Evolutionary conservation across 2,113 vertebrate genomes (phyloP).

Genomic region (Sakesphorus luctuosus): DNA sequence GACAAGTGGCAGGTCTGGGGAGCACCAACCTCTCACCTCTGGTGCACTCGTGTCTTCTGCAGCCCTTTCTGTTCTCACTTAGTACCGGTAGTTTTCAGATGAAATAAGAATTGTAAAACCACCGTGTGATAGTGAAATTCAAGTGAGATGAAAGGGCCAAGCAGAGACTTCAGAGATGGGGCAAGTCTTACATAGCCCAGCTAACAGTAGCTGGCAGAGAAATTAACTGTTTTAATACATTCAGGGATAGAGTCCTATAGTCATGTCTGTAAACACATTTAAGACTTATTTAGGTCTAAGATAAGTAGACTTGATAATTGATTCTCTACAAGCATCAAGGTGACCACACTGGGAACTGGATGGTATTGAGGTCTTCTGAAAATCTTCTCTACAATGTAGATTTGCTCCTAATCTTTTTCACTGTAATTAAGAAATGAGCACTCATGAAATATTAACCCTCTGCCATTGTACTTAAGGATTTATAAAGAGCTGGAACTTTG

Average conservation of each 20-base stretch:
- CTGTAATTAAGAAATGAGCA: background rate
- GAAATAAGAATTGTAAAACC: background rate
- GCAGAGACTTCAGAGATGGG: background rate
- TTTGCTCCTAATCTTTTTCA: background rate
- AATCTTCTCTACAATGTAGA: background rate
- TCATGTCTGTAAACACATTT: background rate
- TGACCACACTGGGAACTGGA: background rate
- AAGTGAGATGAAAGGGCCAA: background rate
- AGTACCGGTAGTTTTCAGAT: background rate
- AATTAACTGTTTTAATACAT: background rate
- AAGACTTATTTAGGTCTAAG: background rate
- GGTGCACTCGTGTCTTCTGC: background rate
- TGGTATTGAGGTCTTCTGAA: background rate
- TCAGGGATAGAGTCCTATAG: background rate
- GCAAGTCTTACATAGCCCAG: background rate
- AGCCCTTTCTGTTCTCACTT: background rate
- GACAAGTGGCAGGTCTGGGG: background rate
- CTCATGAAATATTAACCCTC: slow-evolving; percentile 2
- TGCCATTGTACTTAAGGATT: background rate
- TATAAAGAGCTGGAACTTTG: slow-evolving; percentile 35
- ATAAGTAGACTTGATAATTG: background rate
- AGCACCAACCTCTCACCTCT: background rate
- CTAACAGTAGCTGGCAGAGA: background rate
- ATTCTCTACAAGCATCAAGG: background rate
- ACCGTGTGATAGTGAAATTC: fast-evolving